A percentile compares a stretch with the other conserved stretches of the same genome.
phyloP scores from a whole-genome alignment of 2,797 vertebrate species.

The Peromyscus aztecus region DNA sequence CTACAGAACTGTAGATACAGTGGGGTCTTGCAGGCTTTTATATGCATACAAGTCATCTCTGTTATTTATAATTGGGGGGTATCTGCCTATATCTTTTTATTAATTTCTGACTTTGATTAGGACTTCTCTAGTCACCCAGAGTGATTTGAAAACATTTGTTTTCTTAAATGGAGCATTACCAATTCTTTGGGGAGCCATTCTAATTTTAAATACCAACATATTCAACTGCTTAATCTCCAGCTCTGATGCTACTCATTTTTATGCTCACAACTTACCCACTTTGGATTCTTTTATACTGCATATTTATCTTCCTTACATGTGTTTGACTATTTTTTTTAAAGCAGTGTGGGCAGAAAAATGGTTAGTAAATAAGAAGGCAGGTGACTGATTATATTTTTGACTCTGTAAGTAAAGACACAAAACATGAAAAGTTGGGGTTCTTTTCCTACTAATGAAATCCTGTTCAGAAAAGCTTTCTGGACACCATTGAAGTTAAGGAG shows the following conservation, averaged over 20 bases:
- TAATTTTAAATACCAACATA: constrained; percentile 76
- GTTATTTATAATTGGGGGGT: constrained; percentile 67
- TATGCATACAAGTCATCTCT: constrained; percentile 61
- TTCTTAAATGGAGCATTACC: constrained; percentile 76
- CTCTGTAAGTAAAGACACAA: constrained; percentile 60
- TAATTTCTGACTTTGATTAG: constrained; percentile 79
- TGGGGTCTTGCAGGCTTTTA: constrained; percentile 70
- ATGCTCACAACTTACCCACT: constrained; percentile 53
- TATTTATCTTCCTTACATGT: constrained; percentile 80
- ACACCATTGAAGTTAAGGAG: constrained; percentile 73
- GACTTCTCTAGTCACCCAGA: constrained; percentile 41
- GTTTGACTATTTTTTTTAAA: constrained; percentile 73
- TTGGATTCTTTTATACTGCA: constrained; percentile 64
- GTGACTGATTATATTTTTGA: constrained; percentile 68
- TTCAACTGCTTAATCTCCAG: constrained; percentile 74
- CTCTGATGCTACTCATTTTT: constrained; percentile 77
- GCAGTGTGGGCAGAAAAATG: constrained; percentile 60
- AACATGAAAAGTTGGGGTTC: constrained; percentile 58
- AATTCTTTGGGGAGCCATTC: constrained; percentile 76
- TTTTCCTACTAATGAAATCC: constrained; percentile 60
- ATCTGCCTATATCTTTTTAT: constrained; percentile 59
- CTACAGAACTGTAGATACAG: constrained; percentile 24
- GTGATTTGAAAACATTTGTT: constrained; percentile 77
- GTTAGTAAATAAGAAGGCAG: constrained; percentile 66
- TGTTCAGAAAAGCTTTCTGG: constrained; percentile 75